Evolutionary conservation across 2,888 invertebrate species (phyloP).

Genomic region (Polietes domitor): DNA sequence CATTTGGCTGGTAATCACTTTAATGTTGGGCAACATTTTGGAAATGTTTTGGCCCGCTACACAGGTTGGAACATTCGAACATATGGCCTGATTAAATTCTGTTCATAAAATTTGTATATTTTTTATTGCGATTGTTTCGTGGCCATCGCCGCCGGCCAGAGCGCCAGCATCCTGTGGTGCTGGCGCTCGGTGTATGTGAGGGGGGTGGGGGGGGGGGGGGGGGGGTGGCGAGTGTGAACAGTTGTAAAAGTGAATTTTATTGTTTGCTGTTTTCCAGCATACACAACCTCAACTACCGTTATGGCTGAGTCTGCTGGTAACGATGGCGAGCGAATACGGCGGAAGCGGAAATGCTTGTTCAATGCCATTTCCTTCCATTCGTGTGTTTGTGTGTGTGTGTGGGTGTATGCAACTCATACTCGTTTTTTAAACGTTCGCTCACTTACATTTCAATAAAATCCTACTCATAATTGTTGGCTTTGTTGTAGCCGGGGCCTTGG

Average conservation of each 20-base stretch:
- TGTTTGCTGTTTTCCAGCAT: constrained; percentile 24
- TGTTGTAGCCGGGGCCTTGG: constrained; percentile 18
- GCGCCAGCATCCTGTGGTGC: no score
- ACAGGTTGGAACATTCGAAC: background rate
- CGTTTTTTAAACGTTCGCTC: constrained; percentile 45
- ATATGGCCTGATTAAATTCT: constrained; percentile 33
- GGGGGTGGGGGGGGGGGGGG: background rate
- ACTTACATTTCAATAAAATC: constrained; percentile 59
- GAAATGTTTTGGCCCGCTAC: background rate
- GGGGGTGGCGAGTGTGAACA: background rate
- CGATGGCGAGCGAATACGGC: constrained; percentile 23
- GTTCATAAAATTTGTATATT: constrained; percentile 28
- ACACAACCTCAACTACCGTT: constrained; percentile 16
- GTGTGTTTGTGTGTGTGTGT: no score
- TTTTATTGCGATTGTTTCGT: constrained; percentile 15
- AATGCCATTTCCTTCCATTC: constrained; percentile 62
- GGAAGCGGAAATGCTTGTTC: constrained; percentile 60
- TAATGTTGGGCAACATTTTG: background rate
- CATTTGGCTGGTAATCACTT: background rate
- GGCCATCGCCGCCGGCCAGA: background rate
- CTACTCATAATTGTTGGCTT: constrained; percentile 53
- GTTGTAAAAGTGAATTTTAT: constrained; percentile 42
- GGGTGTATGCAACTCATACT: constrained; percentile 33
- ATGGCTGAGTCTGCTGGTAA: constrained; percentile 22
- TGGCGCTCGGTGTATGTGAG: no score